Evolutionary conservation across 2,113 vertebrate genomes (phyloP).

Genomic region (Ahaetulla prasina): DNA sequence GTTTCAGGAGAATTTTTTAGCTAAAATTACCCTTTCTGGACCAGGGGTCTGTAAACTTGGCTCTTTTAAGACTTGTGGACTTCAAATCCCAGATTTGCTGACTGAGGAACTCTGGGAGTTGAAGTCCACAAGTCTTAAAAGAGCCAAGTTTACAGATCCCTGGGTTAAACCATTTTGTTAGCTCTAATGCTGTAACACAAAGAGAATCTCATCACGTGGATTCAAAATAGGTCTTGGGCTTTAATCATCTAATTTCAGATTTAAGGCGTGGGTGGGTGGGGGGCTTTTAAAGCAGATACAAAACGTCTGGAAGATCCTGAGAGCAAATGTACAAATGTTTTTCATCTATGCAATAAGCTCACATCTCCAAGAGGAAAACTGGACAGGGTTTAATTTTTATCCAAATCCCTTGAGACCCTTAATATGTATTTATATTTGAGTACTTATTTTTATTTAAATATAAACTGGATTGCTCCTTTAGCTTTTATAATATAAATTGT

Average conservation of each 20-base stretch:
- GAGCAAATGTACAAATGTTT: neutral
- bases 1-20: neutral
- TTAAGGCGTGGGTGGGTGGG: fast-evolving
- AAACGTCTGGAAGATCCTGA: neutral
- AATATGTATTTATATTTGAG: neutral
- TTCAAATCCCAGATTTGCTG: too few relatives aligned
- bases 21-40: neutral
- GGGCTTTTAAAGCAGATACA: neutral
- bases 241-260: neutral
- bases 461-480: neutral
- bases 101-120: too few relatives aligned
- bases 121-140: too few relatives aligned
- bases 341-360: neutral
- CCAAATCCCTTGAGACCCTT: neutral
- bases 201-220: neutral
- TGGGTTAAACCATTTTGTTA: constrained; percentile 25
- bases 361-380: neutral
- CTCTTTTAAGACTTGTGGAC: too few relatives aligned
- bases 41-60: too few relatives aligned
- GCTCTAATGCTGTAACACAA: constrained; percentile 22
- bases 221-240: constrained; percentile 9
- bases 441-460: neutral
- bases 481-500: neutral
- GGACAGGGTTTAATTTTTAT: neutral
- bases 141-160: too few relatives aligned